phyloP scores from a whole-genome alignment of 1,140 invertebrate species.

The Arctopsyche grandis region DNA sequence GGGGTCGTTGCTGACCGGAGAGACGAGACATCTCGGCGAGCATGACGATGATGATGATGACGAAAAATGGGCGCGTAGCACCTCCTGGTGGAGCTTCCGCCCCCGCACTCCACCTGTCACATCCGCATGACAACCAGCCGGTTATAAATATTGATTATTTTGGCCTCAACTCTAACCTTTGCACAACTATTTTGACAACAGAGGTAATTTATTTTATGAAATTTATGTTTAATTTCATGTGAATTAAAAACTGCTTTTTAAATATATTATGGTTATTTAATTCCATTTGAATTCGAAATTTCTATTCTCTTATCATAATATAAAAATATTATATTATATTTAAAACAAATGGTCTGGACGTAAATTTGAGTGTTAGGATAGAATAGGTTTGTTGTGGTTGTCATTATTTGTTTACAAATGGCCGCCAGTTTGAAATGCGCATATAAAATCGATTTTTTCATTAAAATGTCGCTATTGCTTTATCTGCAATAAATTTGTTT shows the following conservation, averaged over 20 bases:
- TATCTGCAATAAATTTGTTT: background rate
- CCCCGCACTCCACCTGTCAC: background rate
- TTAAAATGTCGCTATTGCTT: background rate
- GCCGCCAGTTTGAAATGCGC: constrained; percentile 39
- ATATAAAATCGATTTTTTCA: constrained; percentile 3
- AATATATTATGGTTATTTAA: too few relatives aligned
- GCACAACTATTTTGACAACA: too few relatives aligned
- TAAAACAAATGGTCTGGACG: too few relatives aligned
- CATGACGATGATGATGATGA: constrained; percentile 40
- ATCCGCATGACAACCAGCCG: background rate
- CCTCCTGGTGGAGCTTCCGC: too few relatives aligned
- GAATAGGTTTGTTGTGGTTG: background rate
- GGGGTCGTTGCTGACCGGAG: constrained; percentile 76
- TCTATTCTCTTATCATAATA: too few relatives aligned
- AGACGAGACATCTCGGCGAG: constrained; percentile 71
- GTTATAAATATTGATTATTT: constrained; percentile 13
- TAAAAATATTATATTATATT: too few relatives aligned
- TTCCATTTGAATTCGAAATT: too few relatives aligned
- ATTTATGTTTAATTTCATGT: too few relatives aligned
- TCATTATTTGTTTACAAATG: constrained; percentile 50
- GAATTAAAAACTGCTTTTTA: too few relatives aligned
- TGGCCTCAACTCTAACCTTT: background rate
- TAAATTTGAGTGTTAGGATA: too few relatives aligned
- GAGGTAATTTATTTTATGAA: too few relatives aligned
- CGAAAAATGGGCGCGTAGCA: too few relatives aligned